phyloP scores from a whole-genome alignment of 2,888 invertebrate species.

The Coelopa pilipes region DNA sequence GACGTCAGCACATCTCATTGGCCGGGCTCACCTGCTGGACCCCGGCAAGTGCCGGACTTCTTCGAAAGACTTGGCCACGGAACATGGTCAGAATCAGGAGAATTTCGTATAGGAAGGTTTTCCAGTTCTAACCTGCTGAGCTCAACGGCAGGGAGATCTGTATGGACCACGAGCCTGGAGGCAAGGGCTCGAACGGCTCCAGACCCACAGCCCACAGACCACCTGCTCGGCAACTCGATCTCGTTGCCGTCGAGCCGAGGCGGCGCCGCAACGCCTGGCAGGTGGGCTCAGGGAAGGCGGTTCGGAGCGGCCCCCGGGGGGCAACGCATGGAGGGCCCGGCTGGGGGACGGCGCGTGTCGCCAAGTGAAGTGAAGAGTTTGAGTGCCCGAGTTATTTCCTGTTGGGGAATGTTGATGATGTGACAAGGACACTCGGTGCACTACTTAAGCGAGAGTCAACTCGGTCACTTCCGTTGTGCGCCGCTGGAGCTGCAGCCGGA shows the following conservation, averaged over 20 bases:
- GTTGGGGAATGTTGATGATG: conserved; percentile 36
- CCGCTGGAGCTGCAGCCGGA: neutral
- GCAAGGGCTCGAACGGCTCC: too few relatives aligned
- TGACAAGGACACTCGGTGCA: conserved; percentile 35
- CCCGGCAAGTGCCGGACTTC: too few relatives aligned
- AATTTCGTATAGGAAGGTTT: too few relatives aligned
- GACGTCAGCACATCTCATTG: too few relatives aligned
- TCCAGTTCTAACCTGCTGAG: too few relatives aligned
- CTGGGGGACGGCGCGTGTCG: neutral
- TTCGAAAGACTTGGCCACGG: too few relatives aligned
- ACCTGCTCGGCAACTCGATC: conserved; percentile 14
- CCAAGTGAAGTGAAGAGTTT: conserved; percentile 35
- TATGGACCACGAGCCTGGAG: too few relatives aligned
- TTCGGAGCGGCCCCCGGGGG: neutral
- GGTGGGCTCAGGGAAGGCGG: neutral
- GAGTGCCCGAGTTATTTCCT: conserved; percentile 38
- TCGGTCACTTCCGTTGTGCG: conserved; percentile 1
- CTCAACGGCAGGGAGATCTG: too few relatives aligned
- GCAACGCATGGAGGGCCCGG: neutral
- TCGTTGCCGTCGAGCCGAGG: neutral
- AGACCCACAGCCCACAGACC: too few relatives aligned
- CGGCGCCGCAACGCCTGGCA: neutral
- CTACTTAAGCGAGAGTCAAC: conserved; percentile 30
- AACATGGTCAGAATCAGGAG: too few relatives aligned
- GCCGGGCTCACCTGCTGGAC: too few relatives aligned